Percentiles rank a stretch among this genome's conserved stretches.
Evolutionary conservation across 1,140 invertebrate species (phyloP).

Genomic region (Drosophila obscura): DNA sequence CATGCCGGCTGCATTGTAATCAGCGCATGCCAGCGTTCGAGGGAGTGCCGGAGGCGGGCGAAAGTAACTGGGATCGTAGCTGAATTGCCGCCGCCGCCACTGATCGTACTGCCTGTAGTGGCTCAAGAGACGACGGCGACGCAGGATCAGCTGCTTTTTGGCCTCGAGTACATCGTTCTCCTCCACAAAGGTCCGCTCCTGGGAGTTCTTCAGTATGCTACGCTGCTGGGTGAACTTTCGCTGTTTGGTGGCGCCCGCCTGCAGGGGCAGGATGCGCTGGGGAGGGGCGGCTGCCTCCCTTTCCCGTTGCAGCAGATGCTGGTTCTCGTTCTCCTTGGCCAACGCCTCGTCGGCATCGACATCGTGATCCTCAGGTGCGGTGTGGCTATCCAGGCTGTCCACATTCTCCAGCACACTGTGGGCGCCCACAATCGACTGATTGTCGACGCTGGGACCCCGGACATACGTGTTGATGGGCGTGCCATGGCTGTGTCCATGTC

Average conservation of each 20-base stretch:
- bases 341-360: slow-evolving; percentile 21
- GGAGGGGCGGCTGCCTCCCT: slow-evolving; percentile 14
- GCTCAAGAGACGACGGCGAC: slow-evolving; percentile 76
- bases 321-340: slow-evolving; percentile 31
- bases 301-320: slow-evolving; percentile 29
- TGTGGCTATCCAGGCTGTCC: slow-evolving; percentile 53
- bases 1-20: slow-evolving; percentile 58
- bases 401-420: slow-evolving; percentile 67
- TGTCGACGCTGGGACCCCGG: slow-evolving; percentile 69
- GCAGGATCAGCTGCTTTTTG: slow-evolving; percentile 79
- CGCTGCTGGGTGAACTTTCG: slow-evolving; percentile 75
- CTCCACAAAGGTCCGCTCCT: slow-evolving; percentile 73
- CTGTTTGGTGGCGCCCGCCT: slow-evolving; percentile 52
- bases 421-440: slow-evolving; percentile 67
- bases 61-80: slow-evolving; percentile 83
- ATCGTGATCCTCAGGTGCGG: slow-evolving; percentile 40
- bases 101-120: slow-evolving; percentile 82
- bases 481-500: slow-evolving; percentile 59
- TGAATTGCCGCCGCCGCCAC: slow-evolving; percentile 81
- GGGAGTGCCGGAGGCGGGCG: slow-evolving; percentile 74
- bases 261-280: slow-evolving; percentile 59
- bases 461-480: slow-evolving; percentile 80
- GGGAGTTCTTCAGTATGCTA: slow-evolving; percentile 79
- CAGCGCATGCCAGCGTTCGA: slow-evolving; percentile 69
- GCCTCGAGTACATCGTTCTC: slow-evolving; percentile 79